Base-by-base conservation (phyloP, 2,113 vertebrate genomes). In the Halcyon senegalensis region DNA sequence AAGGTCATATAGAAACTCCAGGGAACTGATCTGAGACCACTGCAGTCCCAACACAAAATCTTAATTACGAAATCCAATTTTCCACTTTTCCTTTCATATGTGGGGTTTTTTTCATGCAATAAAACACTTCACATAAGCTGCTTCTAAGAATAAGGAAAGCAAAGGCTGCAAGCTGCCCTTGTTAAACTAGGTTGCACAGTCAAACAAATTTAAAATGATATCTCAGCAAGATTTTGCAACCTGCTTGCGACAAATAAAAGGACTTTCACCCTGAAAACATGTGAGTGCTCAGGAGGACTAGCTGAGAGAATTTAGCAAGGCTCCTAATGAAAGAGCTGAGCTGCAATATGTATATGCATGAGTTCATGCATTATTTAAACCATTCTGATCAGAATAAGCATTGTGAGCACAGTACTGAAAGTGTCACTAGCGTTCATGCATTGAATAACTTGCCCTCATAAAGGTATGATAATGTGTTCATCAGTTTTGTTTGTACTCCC, bases 291-390 rank as follows among this genome's bases (percentile, higher is more conserved):
- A 0, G 46, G 72, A 95, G 51, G 85, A 80, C 51, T 91, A 89
- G 59, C 58, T 80, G 51, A 87, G 59, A 89, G 86, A 95, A 81
- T 96, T 94, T 96, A 97, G 84, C 35, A 79, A 77, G 70, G 58
- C 23, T 67, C 55, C 90, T 88, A 96, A 94, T 76, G 92, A 96
- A 97, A 93, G 48, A 74, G 84, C 91, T 95, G 91, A 95, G 80
- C 94, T 95, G 77, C 96, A 95, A 67, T 95, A 96, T 96, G 84
- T 96, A 91, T 93, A 94, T 84, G 28, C 85, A 84, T 90, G 94
- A 95, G 51, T 73, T 97, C 93, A 97, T 97, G 91, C 95, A 98
- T 97, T 98, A 98, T 98, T 97, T 97, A 98, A 95, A 51, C 56
- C 63, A 90, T 81, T 96, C 68, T 87, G 92, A 97, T 97, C 95